A percentile compares a stretch with the other conserved stretches of the same genome.
Conservation (phyloP, 2,113 vertebrate species). For the Malurus alboscapulatus region DNA sequence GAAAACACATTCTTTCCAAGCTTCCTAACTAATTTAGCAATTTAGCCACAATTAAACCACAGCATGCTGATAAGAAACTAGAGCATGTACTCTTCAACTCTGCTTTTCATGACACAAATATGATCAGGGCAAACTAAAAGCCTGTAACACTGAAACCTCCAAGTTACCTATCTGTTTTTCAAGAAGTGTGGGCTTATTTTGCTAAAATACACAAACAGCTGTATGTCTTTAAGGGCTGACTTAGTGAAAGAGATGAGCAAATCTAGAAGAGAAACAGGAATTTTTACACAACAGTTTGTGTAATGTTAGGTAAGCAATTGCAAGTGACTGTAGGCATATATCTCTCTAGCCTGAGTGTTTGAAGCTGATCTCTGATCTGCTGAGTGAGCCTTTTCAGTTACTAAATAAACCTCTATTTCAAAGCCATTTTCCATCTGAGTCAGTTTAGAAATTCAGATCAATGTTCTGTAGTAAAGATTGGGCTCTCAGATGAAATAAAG, state of each 20-base stretch:
- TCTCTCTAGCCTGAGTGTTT: neutral
- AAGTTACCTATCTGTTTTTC: neutral
- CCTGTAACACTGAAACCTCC: neutral
- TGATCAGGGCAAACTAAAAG: neutral
- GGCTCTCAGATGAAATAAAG: neutral
- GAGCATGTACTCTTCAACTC: neutral
- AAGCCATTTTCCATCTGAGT: neutral
- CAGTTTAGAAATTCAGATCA: conserved; percentile 6
- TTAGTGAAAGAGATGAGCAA: neutral
- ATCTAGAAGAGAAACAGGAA: neutral
- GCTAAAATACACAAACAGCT: neutral
- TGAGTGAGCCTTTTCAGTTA: neutral
- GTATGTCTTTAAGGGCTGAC: neutral
- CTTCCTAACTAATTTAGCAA: neutral
- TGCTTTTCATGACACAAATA: neutral
- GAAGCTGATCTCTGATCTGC: neutral
- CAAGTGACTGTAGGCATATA: neutral
- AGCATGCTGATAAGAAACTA: neutral
- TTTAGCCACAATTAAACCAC: neutral
- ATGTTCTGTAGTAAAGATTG: neutral
- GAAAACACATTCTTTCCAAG: neutral
- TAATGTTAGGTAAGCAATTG: neutral
- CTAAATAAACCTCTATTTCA: neutral
- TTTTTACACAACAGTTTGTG: neutral
- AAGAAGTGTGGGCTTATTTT: neutral